Base-by-base conservation (phyloP, 2,113 vertebrate species). In the Pao palembangensis region DNA sequence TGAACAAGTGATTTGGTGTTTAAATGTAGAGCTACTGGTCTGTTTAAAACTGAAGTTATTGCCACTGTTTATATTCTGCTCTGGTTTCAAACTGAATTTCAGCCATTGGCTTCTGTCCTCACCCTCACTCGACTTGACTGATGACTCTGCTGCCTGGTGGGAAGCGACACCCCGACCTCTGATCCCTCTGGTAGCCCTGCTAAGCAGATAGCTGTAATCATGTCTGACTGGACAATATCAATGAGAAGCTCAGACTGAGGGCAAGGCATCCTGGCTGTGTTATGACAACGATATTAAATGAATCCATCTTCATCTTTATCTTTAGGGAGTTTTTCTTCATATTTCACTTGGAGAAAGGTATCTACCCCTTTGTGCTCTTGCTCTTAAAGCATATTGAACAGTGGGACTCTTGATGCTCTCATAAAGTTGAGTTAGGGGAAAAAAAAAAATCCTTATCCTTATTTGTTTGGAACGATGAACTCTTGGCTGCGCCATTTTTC, bases 211-310 rank as follows among this genome's bases (percentile, higher is more conserved):
- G 8, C 64, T 16, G 16, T 73, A 71, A 85, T 85, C 44, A 18
- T 28, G 67, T 81, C 43, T 65, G 85, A 86, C 79, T 57, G 72
- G 59, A 59, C 25, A 63, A 78, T 79, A 79, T 75, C 18, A 16
- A 7, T 25, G 38, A 57, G 56, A 49, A 62, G 59, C 46, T 63
- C 14, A 21, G 54, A 20, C 19, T 17, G 61, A 71, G 62, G 69
- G 53, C 50, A 41, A 58, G 20, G 25, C 17, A 34, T 67, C 78
- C 69, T 18, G 57, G 49, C 56, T 58, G 56, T 55, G 67, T 70
- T 73, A 51, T 67, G 66, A 73, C 71, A 48, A 49, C 65, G 73
- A 79, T 84, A 87, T 84, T 79, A 78, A 79, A 84, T 67, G 48
- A 70, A 81, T 85, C 69, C 10, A 49, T 84, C 83, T 80, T 75